A percentile compares a stretch with the other conserved stretches of the same genome.
Conservation (phyloP, 2,113 vertebrate genomes). For the Motacilla alba region DNA sequence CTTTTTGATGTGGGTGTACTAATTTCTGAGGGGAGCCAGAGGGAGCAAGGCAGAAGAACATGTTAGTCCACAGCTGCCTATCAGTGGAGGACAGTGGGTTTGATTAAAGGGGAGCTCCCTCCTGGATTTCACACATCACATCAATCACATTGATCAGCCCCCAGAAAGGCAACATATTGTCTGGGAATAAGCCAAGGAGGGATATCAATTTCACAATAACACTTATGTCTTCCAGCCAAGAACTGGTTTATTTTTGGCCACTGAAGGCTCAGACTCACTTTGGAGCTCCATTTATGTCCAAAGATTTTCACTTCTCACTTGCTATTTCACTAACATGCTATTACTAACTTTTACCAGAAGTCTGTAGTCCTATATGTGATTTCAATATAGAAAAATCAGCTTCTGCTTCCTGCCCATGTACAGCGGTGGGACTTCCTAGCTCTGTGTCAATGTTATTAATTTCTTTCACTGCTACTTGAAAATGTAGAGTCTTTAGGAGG, state of each 20-base stretch:
- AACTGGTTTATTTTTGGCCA: conserved; percentile 75
- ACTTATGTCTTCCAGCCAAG: conserved; percentile 80
- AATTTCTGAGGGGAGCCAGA: conserved; percentile 31
- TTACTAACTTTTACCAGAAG: conserved; percentile 25
- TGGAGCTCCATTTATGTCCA: conserved; percentile 31
- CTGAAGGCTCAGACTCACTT: conserved; percentile 60
- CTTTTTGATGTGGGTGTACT: conserved; percentile 9
- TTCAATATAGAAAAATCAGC: not conserved
- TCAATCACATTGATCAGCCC: conserved; percentile 93
- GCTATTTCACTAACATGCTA: not conserved
- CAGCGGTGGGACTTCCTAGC: not conserved
- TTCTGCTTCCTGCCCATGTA: not conserved
- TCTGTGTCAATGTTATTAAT: not conserved
- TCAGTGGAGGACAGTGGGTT: conserved; percentile 76
- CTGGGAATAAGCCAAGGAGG: conserved; percentile 84
- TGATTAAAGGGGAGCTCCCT: conserved; percentile 87
- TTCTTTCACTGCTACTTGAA: not conserved
- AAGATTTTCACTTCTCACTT: conserved; percentile 7
- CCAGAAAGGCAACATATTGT: conserved; percentile 93
- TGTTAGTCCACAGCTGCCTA: conserved; percentile 81
- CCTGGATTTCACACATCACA: conserved; percentile 81
- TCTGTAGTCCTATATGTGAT: not conserved
- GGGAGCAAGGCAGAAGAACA: conserved; percentile 58
- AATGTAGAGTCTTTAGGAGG: not conserved
- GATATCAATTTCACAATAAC: conserved; percentile 88